Evolutionary conservation across 2,888 invertebrate genomes (phyloP).

Genomic region (Hipparchia semele): DNA sequence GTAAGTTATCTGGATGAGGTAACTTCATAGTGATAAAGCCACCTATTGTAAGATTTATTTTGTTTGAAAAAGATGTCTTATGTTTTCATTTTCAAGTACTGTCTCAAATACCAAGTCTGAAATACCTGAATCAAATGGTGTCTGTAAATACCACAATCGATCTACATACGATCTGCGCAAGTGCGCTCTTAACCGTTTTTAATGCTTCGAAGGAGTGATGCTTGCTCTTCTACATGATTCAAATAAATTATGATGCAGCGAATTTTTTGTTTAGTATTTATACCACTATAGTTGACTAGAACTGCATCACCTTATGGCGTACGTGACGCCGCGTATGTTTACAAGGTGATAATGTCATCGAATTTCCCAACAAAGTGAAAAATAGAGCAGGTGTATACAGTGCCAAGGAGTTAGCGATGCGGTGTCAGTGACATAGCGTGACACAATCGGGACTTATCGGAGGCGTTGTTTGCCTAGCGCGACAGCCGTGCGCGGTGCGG

Average conservation of each 20-base stretch:
- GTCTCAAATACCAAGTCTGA: too few species aligned
- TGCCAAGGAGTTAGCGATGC: conserved; percentile 44
- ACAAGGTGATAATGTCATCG: conserved; percentile 8
- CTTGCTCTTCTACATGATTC: neutral
- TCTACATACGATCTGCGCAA: too few species aligned
- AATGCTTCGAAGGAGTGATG: too few species aligned
- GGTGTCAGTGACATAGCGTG: conserved; percentile 72
- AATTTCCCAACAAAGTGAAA: conserved; percentile 19
- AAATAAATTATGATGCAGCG: neutral
- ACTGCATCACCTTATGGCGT: neutral
- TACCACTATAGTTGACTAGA: neutral
- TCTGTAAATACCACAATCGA: too few species aligned
- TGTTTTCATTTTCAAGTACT: too few species aligned
- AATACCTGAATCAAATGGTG: too few species aligned
- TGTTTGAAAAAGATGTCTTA: too few species aligned
- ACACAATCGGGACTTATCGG: conserved; percentile 79
- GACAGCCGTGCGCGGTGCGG: conserved; percentile 48
- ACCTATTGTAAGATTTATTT: too few species aligned
- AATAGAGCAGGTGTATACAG: conserved; percentile 31
- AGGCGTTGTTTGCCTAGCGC: conserved; percentile 77
- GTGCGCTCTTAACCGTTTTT: too few species aligned
- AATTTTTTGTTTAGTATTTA: neutral
- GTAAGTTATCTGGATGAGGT: too few species aligned
- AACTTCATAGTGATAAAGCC: too few species aligned
- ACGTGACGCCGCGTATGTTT: conserved; percentile 11